Evolutionary conservation across 1,140 invertebrate genomes (phyloP), one percentile per base, ranked within the genome.

Genomic region (Samia ricini): DNA sequence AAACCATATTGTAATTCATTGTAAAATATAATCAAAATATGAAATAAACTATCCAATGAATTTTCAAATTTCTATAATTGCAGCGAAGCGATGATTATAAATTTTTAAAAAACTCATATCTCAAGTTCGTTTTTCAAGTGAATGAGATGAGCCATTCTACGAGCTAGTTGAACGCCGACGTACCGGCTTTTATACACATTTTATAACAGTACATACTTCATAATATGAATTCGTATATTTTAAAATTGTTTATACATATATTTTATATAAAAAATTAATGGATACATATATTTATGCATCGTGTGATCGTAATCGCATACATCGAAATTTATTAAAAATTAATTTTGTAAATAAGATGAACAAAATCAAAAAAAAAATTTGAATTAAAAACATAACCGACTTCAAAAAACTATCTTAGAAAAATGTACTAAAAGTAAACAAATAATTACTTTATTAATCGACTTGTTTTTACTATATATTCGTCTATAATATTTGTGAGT

Each of bases 171-270:
- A 12, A 21, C 51, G 33, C 33, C 4, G 33, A 42, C 33, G 33
- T 48, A 36, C 36, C 42, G 51, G 26, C 62, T 21, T 64, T 60
- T 50, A 24, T 57, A n/a, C 10, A 48, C 26, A 58, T 54, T 61
- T 59, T 54, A 64, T 60, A 64, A 64, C 50, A 33, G 23, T 56
- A 55, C 56, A 52, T 56, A 56, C 56, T 69, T 63, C 61, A 58
- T 51, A 60, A 68, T 51, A 60, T 54, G n/a, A 42, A 42, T 10
- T 42, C n/a, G 33, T 1, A 42, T 42, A 42, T 42, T 3, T 42
- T 42, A 15, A 42, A 15, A 1, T 42, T 42, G 12, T 42, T 42
- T 42, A 42, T 42, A 42, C 33, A 12, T 1, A 15, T 15, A 42
- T 2, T 42, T 42, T 42, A 15, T 15, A 42, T 42, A 42, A 10